Evolutionary conservation across 2,797 vertebrate genomes (phyloP).

Genomic region (Sebastes hubbsi): DNA sequence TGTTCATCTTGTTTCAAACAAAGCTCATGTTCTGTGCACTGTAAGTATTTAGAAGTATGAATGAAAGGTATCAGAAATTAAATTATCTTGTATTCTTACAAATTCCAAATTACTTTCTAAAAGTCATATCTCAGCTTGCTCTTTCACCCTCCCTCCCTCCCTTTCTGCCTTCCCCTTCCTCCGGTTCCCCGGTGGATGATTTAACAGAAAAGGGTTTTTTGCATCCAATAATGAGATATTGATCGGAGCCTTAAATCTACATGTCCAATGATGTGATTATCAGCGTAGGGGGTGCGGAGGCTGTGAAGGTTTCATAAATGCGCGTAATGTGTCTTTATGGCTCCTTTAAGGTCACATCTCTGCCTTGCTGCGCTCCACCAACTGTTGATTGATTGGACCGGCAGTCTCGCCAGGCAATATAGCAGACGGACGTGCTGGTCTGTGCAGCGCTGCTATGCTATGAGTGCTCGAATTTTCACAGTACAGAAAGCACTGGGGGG

Average conservation of each 20-base stretch:
- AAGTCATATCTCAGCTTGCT: not conserved
- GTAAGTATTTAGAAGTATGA: not conserved
- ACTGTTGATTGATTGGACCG: slow-evolving; percentile 36
- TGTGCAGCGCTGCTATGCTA: not conserved
- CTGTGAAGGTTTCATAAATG: slow-evolving; percentile 54
- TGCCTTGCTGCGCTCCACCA: slow-evolving; percentile 24
- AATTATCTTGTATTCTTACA: not conserved
- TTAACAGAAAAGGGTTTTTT: slow-evolving; percentile 52
- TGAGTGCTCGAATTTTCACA: not conserved
- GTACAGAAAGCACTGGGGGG: not conserved
- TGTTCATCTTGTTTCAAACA: not conserved
- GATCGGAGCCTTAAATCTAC: slow-evolving; percentile 54
- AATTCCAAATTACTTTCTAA: not conserved
- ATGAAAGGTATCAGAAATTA: not conserved
- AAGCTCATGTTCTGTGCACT: not conserved
- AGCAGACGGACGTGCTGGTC: not conserved
- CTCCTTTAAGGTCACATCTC: slow-evolving; percentile 61
- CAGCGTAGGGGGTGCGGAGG: slow-evolving; percentile 4
- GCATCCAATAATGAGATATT: slow-evolving; percentile 71
- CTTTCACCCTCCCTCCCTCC: not conserved
- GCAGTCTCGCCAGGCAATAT: not conserved
- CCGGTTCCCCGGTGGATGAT: slow-evolving; percentile 22
- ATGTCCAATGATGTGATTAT: slow-evolving; percentile 52
- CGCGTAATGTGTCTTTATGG: slow-evolving; percentile 49
- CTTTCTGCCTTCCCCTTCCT: not conserved